A percentile compares a stretch with the other conserved stretches of the same genome.
Conservation (phyloP, 1,140 invertebrate genomes). For the Drosophila bifasciata region DNA sequence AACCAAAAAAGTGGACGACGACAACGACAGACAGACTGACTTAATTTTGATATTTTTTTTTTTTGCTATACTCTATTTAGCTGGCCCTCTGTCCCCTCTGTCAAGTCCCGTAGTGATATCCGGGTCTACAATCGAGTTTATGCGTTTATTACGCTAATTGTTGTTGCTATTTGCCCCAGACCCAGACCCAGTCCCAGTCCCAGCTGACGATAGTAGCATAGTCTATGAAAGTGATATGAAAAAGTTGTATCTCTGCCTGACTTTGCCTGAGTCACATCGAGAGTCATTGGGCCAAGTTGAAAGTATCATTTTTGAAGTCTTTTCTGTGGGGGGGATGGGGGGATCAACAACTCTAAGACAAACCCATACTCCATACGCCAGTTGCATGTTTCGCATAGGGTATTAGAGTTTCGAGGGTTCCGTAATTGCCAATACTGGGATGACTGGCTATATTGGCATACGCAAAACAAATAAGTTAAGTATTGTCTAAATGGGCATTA, state of each 20-base stretch:
- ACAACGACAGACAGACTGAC: slow-evolving; percentile 5
- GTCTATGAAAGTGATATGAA: slow-evolving; percentile 56
- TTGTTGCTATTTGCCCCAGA: slow-evolving; percentile 18
- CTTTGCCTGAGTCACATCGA: slow-evolving; percentile 43
- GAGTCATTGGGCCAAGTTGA: slow-evolving; percentile 1
- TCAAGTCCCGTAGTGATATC: slow-evolving; percentile 26
- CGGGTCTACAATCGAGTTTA: slow-evolving; percentile 40
- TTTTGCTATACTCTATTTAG: not conserved
- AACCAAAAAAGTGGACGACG: slow-evolving; percentile 10
- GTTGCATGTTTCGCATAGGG: too few relatives aligned
- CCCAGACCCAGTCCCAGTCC: not conserved
- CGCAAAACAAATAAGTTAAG: too few relatives aligned
- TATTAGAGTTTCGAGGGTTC: too few relatives aligned
- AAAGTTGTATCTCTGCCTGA: slow-evolving; percentile 12
- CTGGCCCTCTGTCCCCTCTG: not conserved
- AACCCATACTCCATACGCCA: too few relatives aligned
- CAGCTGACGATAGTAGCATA: slow-evolving; percentile 48
- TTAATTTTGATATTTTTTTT: not conserved
- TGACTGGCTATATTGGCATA: too few relatives aligned
- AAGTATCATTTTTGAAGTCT: too few relatives aligned
- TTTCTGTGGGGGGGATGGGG: too few relatives aligned
- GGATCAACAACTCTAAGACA: too few relatives aligned
- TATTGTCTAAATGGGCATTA: too few relatives aligned
- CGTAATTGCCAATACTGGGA: too few relatives aligned
- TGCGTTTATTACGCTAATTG: slow-evolving; percentile 57